Evolutionary conservation across 2,888 invertebrate species (phyloP).

Genomic region (Bombylius major): DNA sequence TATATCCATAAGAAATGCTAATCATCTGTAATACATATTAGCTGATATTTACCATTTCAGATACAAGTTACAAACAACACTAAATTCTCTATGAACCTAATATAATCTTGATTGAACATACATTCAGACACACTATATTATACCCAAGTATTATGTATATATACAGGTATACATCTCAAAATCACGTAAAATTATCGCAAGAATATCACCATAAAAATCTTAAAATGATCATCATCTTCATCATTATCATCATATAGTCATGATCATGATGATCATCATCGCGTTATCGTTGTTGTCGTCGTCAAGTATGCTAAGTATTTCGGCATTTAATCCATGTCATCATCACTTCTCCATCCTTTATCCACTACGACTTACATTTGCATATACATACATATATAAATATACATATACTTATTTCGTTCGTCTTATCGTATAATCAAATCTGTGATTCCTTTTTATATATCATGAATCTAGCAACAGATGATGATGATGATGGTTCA

Average conservation of each 20-base stretch:
- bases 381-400: neutral
- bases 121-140: no score
- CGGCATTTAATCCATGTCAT: neutral
- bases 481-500: neutral
- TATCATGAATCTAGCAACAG: no score
- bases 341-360: neutral
- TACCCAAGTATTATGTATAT: neutral
- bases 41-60: no score
- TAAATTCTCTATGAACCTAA: no score
- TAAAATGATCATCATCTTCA: neutral
- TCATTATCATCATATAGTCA: neutral
- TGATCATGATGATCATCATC: neutral
- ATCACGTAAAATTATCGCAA: neutral
- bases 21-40: no score
- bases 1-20: no score
- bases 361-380: neutral
- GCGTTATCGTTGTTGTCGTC: neutral
- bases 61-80: no score
- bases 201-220: neutral
- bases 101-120: no score
- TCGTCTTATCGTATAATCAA: neutral
- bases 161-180: neutral
- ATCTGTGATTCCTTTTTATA: no score
- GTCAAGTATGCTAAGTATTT: neutral
- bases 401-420: neutral